Evolutionary conservation across 92 coral and sea anemone genomes (phyloP).

Genomic region (Scolanthus callimorphus): DNA sequence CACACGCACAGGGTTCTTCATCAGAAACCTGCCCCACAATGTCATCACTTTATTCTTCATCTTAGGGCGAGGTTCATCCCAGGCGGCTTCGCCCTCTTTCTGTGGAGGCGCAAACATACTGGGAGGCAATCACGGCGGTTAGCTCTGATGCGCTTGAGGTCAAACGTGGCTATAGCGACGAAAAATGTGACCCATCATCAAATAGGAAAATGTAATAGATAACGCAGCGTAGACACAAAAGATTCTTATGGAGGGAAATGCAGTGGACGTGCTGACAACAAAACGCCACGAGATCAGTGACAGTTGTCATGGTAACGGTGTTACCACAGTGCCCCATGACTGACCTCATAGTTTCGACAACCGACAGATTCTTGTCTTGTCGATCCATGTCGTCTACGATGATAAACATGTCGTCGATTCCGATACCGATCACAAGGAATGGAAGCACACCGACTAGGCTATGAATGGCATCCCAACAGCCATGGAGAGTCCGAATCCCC

Average conservation of each 20-base stretch:
- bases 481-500: constrained; percentile 69
- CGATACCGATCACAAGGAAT: constrained; percentile 73
- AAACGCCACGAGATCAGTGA: constrained; percentile 81
- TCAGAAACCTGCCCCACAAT: constrained; percentile 46
- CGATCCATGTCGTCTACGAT: constrained; percentile 63
- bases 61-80: constrained; percentile 52
- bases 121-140: constrained; percentile 77
- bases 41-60: constrained; percentile 40
- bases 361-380: constrained; percentile 35
- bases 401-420: constrained; percentile 83
- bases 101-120: constrained; percentile 41
- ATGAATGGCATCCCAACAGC: constrained; percentile 52
- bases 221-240: constrained; percentile 85
- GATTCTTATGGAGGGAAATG: constrained; percentile 56
- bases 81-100: constrained; percentile 24
- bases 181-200: constrained; percentile 72
- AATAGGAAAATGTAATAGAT: constrained; percentile 55
- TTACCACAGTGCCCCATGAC: constrained; percentile 75
- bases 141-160: constrained; percentile 58
- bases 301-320: constrained; percentile 76
- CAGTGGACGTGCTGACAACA: constrained; percentile 69
- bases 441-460: constrained; percentile 73
- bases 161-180: constrained; percentile 73
- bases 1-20: constrained; percentile 18
- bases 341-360: constrained; percentile 51